A percentile compares a stretch with the other conserved stretches of the same genome.
Conservation (phyloP, 2,113 vertebrate genomes). For the Leiothrix lutea region DNA sequence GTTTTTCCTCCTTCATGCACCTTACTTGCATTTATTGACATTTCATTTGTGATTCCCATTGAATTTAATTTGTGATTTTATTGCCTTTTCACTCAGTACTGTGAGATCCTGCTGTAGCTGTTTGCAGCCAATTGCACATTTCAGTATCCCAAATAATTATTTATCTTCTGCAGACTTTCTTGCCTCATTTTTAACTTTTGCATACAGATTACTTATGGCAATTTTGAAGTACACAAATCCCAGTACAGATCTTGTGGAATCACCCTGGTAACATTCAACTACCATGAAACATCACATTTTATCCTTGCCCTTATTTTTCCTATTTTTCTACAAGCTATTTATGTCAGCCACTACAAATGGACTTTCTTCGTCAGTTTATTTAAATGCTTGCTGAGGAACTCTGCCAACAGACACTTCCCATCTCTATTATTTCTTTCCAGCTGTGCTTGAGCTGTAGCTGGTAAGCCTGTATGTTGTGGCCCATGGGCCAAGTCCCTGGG, state of each 20-base stretch:
- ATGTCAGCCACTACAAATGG: background rate
- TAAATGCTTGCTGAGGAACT: background rate
- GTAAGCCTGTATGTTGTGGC: background rate
- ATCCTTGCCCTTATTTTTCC: background rate
- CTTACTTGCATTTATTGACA: conserved; percentile 25
- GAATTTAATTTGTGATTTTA: conserved; percentile 1
- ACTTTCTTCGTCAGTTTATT: background rate
- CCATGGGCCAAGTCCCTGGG: background rate
- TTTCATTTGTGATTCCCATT: conserved; percentile 8
- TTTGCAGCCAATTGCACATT: background rate
- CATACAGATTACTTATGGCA: background rate
- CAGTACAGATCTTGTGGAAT: background rate
- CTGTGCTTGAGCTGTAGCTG: background rate
- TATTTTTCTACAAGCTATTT: background rate
- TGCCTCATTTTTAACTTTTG: background rate
- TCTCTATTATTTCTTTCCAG: background rate
- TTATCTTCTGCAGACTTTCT: background rate
- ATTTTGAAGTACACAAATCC: background rate
- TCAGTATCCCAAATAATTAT: background rate
- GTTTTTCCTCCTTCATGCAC: background rate
- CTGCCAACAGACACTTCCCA: background rate
- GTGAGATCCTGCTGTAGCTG: background rate
- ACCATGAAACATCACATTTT: background rate
- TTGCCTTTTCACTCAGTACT: background rate
- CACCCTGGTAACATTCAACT: fast-evolving